phyloP scores from a whole-genome alignment of 2,113 vertebrate genomes.

The Pithys albifrons region DNA sequence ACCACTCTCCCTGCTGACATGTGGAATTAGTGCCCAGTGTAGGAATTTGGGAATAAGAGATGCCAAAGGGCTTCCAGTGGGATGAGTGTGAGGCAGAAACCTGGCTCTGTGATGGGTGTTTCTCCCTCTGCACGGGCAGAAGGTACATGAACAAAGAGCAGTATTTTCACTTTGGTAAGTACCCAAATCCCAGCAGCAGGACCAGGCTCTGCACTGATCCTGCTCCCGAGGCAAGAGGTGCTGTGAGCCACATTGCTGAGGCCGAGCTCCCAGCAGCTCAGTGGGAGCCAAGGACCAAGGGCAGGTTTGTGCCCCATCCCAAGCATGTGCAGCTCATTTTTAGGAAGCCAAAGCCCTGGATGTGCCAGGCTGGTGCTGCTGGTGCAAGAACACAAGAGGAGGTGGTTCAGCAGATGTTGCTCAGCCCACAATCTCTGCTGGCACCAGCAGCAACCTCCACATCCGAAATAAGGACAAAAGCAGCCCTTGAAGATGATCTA shows the following conservation, averaged over 20 bases:
- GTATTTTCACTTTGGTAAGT: not conserved
- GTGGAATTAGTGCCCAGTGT: rapidly evolving
- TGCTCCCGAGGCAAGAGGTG: rapidly evolving
- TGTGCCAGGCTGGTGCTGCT: not conserved
- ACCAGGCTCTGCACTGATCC: not conserved
- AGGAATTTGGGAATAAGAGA: not conserved
- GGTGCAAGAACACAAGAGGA: not conserved
- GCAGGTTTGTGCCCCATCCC: not conserved
- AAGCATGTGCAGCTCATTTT: not conserved
- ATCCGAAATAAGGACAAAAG: not conserved
- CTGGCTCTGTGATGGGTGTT: rapidly evolving
- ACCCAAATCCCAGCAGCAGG: not conserved
- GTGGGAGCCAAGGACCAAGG: not conserved
- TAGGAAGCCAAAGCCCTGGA: not conserved
- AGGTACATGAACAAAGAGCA: rapidly evolving
- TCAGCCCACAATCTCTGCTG: not conserved
- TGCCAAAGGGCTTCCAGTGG: not conserved
- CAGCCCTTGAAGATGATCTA: not conserved
- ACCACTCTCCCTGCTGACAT: not conserved
- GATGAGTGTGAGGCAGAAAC: not conserved
- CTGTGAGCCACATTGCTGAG: not conserved
- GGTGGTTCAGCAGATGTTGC: not conserved
- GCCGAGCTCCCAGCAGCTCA: rapidly evolving
- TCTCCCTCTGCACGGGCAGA: not conserved
- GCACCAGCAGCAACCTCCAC: not conserved